These are phyloP conservation scores for Halcyon malimbica DNA, from an alignment of 2,113 vertebrate species.

Conservation along the genomic window DNA sequence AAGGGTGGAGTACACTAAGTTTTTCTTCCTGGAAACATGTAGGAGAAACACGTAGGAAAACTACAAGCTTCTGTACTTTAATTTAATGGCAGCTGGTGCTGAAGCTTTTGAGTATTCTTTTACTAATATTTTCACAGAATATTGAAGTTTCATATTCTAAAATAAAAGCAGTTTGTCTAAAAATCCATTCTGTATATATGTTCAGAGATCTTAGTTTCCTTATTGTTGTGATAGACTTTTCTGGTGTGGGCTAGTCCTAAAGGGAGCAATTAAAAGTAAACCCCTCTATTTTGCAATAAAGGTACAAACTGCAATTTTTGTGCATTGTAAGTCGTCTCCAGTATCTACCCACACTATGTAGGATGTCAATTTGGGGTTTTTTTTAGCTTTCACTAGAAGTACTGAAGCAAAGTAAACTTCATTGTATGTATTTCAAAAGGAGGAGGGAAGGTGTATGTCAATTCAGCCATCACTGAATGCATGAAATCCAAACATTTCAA, in stretches of 20 bases:
- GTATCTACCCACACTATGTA: neutral
- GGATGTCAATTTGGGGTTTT: neutral
- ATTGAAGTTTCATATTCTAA: neutral
- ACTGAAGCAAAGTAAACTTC: neutral
- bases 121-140: neutral
- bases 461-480: neutral
- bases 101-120: neutral
- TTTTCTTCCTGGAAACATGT: neutral
- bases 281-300: neutral
- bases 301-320: neutral
- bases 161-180: neutral
- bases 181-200: neutral
- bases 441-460: neutral
- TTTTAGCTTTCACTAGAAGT: neutral
- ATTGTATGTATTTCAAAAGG: neutral
- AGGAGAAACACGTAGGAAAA: neutral
- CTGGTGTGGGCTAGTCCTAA: neutral
- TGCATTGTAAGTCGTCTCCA: neutral
- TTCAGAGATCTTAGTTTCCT: neutral
- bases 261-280: constrained; percentile 20
- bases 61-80: neutral
- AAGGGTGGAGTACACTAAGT: neutral
- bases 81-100: neutral
- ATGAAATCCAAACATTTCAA: neutral
- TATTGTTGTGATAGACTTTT: neutral